These are phyloP conservation scores for Lypha dubia DNA, from an alignment of 2,888 invertebrate species.

Conservation along the genomic window DNA sequence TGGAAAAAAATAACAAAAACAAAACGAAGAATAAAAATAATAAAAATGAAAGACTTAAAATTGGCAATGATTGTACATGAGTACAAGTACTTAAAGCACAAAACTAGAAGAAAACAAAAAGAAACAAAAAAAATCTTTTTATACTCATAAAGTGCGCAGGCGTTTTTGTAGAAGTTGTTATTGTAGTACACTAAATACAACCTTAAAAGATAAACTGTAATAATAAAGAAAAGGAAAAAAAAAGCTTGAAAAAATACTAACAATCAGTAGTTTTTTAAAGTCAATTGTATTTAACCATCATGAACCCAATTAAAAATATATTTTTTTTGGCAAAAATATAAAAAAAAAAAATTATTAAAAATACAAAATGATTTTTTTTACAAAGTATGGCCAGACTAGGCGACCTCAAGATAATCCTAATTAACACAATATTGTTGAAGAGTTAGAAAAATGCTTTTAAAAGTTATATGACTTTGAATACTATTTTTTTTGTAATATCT, in stretches of 20 bases:
- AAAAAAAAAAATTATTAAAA: constrained; percentile 16
- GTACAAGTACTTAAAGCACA: constrained; percentile 61
- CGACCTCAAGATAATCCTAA: not conserved
- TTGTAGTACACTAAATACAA: constrained; percentile 66
- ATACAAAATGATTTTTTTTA: not conserved
- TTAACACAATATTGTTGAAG: not conserved
- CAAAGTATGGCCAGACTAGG: not conserved
- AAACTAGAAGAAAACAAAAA: constrained; percentile 10
- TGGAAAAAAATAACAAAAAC: constrained; percentile 33
- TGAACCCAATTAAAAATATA: constrained; percentile 73
- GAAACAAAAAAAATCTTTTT: constrained; percentile 7
- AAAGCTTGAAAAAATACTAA: constrained; percentile 55
- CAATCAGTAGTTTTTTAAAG: constrained; percentile 72
- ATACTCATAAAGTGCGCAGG: constrained; percentile 71
- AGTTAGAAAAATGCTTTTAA: too few relatives aligned
- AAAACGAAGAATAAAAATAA: constrained; percentile 29
- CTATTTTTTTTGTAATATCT: too few relatives aligned
- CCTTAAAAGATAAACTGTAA: constrained; percentile 70
- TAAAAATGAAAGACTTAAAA: constrained; percentile 46
- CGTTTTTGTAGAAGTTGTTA: constrained; percentile 62
- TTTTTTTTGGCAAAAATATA: constrained; percentile 42
- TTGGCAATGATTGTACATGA: constrained; percentile 65
- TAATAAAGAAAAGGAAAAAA: constrained; percentile 57
- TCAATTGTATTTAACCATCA: constrained; percentile 72
- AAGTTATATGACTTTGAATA: too few relatives aligned